phyloP scores from a whole-genome alignment of 23 tunicate species.

The Pegea sp. region DNA sequence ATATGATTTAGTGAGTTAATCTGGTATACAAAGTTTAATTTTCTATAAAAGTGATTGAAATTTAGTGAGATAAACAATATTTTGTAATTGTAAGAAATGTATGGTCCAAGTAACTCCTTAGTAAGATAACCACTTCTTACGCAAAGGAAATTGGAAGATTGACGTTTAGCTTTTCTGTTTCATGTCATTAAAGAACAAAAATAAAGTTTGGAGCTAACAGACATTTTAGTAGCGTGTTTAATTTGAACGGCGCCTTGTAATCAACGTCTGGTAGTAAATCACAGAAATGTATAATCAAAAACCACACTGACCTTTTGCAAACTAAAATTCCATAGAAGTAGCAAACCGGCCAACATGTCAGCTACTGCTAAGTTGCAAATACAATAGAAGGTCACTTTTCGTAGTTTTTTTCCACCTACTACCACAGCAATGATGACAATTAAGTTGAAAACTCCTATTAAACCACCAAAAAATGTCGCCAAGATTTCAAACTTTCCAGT shows the following conservation, averaged over 20 bases:
- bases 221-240: too few relatives aligned
- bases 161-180: too few relatives aligned
- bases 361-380: conserved; percentile 84
- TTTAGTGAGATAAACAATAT: too few relatives aligned
- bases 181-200: too few relatives aligned
- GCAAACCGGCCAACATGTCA: conserved; percentile 78
- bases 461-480: conserved; percentile 29
- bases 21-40: neutral
- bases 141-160: too few relatives aligned
- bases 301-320: conserved; percentile 37
- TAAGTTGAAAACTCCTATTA: conserved; percentile 38
- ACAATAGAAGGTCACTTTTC: conserved; percentile 73
- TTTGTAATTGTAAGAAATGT: too few relatives aligned
- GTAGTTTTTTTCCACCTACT: conserved; percentile 42
- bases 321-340: conserved; percentile 79
- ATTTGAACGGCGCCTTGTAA: neutral
- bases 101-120: too few relatives aligned
- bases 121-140: too few relatives aligned
- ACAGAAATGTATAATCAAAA: neutral
- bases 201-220: too few relatives aligned
- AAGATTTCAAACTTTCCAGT: conserved; percentile 19
- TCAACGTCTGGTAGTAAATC: too few relatives aligned
- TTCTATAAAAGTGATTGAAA: too few relatives aligned
- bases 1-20: neutral
- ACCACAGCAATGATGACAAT: conserved; percentile 28